These are phyloP conservation scores for Zosterops borbonicus DNA, from an alignment of 2,113 vertebrate species.

Conservation along the genomic window DNA sequence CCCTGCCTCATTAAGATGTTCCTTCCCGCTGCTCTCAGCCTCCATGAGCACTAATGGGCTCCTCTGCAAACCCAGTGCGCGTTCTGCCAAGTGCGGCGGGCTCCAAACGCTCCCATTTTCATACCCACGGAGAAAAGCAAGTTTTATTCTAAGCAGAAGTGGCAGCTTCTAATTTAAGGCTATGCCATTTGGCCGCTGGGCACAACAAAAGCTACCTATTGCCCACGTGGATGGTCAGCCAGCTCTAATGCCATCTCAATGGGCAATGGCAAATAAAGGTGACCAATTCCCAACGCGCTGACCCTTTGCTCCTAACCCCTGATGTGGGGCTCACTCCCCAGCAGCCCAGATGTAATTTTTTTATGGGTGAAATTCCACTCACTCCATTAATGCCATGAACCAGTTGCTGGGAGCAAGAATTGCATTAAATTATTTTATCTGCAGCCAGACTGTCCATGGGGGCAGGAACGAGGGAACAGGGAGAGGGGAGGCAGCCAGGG, in stretches of 20 bases:
- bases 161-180: conserved; percentile 51
- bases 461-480: not conserved
- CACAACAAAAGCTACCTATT: conserved; percentile 57
- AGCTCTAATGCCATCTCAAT: not conserved
- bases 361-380: not conserved
- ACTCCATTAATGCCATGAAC: not conserved
- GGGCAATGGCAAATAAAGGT: not conserved
- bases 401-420: not conserved
- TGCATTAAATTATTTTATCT: not conserved
- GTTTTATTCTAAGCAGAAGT: conserved; percentile 38
- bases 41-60: not conserved
- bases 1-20: conserved; percentile 1
- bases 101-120: not conserved
- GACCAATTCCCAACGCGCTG: not conserved
- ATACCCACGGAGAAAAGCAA: not conserved
- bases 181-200: not conserved
- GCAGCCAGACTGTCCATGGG: not conserved
- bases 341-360: not conserved
- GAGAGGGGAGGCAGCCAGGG: not conserved
- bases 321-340: not conserved
- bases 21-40: not conserved
- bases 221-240: not conserved
- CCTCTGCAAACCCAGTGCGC: not conserved
- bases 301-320: not conserved
- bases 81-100: not conserved